These are phyloP conservation scores for Leptopilina syphax DNA, from an alignment of 2,888 invertebrate genomes.

Conservation along the genomic window DNA sequence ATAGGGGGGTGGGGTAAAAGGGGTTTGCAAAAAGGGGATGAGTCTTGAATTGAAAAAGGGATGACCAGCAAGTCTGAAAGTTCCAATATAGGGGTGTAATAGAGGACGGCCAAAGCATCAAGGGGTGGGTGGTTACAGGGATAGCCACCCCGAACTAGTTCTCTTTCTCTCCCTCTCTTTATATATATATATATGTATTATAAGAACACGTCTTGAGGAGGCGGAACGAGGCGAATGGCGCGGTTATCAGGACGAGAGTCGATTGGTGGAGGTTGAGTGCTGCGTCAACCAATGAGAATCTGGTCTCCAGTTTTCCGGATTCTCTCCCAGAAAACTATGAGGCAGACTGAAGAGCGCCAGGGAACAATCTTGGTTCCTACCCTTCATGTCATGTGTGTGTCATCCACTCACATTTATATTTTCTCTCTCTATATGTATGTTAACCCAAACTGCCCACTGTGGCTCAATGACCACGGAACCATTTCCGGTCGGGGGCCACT, in stretches of 20 bases:
- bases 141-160: slow-evolving; percentile 53
- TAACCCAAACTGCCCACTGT: slow-evolving; percentile 52
- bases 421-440: too few species aligned
- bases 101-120: slow-evolving; percentile 47
- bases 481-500: slow-evolving; percentile 49
- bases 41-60: slow-evolving; percentile 43
- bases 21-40: not conserved
- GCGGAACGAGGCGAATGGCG: slow-evolving; percentile 72
- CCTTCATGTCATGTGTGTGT: slow-evolving; percentile 48
- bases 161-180: not conserved
- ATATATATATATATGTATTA: slow-evolving; percentile 45
- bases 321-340: slow-evolving; percentile 55
- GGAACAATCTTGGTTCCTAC: slow-evolving; percentile 43
- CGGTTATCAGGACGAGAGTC: slow-evolving; percentile 72
- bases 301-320: slow-evolving; percentile 75
- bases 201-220: slow-evolving; percentile 72
- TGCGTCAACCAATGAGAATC: slow-evolving; percentile 70
- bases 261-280: slow-evolving; percentile 71
- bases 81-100: slow-evolving; percentile 52
- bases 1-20: too few species aligned
- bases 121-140: slow-evolving; percentile 55
- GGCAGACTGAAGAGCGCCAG: slow-evolving; percentile 51
- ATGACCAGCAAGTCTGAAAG: slow-evolving; percentile 49
- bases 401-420: slow-evolving; percentile 18
- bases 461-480: slow-evolving; percentile 54